Base-by-base conservation (phyloP, 2,888 invertebrate species). In the Camptogramma bilineatum region DNA sequence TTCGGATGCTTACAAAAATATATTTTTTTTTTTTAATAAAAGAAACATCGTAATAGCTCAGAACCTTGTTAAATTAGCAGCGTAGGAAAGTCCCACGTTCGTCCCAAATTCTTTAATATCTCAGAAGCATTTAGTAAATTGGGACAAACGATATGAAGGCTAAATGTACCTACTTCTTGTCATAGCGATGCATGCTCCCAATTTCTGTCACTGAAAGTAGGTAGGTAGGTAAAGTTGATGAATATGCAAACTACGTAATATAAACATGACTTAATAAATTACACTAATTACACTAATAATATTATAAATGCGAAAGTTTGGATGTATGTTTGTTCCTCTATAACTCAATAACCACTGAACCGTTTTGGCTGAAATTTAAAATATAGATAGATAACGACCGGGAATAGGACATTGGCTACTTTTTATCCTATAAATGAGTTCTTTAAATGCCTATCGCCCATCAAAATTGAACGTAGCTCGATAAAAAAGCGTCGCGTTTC, bases 61-160 rank as follows among this genome's bases (percentile, higher is more conserved):
- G 5, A 44, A 16, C 24, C 46, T 59, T 39, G 13, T 7, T 39
- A 19, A 61, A 55, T 31, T 42, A n/a, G 19, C 51, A n/a, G 19
- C 51, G 52, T 52, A 55, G 17, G 46, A 50, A 52, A 60, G 48
- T 59, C 60, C 56, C 60, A 64, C 65, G 65, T 57, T 31, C 46
- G 61, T 54, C 46, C 65, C 51, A 46, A 62, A 51, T 65, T 54
- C 60, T 18, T 53, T 31, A 64, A 57, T 52, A 56, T 55, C 7
- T 46, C 55, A 51, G 53, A 50, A 53, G 48, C 52, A 51, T 59
- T 67, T 59, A 58, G 66, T 47, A 52, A 71, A 69, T 68, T 71
- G 66, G 69, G 61, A 53, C 71, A 56, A 44, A 42, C 44, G 46
- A 48, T 64, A 55, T 60, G 60, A 69, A 71, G 66, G 62, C 65